These are phyloP conservation scores for Cyclina sinensis DNA, from an alignment of 1,140 invertebrate genomes.

Conservation along the genomic window DNA sequence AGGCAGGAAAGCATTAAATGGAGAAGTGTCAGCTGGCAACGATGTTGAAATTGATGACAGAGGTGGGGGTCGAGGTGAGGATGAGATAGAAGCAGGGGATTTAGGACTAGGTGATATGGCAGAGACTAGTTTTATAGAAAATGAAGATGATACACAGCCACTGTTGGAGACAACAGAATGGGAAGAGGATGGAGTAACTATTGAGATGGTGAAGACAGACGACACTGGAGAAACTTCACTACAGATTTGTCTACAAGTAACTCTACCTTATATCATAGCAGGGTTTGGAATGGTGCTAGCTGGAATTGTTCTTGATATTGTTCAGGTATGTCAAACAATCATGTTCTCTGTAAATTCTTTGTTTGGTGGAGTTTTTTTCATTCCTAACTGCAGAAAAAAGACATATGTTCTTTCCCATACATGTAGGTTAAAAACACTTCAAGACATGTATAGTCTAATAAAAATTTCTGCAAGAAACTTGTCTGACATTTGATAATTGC, in stretches of 20 bases:
- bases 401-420: no score
- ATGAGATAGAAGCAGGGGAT: background rate
- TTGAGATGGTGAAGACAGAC: constrained; percentile 49
- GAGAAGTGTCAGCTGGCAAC: background rate
- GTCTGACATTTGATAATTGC: no score
- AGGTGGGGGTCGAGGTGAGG: background rate
- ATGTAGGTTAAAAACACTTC: no score
- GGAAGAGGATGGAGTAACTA: constrained; percentile 47
- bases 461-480: no score
- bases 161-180: constrained; percentile 30
- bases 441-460: no score
- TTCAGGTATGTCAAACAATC: constrained; percentile 89
- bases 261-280: constrained; percentile 95
- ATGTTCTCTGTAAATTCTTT: no score
- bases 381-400: no score
- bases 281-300: constrained; percentile 97
- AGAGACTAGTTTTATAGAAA: constrained; percentile 69
- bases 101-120: constrained; percentile 41
- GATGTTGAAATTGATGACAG: background rate
- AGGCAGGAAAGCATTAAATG: background rate
- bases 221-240: constrained; percentile 89
- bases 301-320: constrained; percentile 93
- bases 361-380: no score
- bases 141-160: constrained; percentile 63
- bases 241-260: constrained; percentile 93